Evolutionary conservation across 30 jellyfish, hydroid and myxozoan genomes (phyloP), one percentile per base, ranked within the genome.

Genomic region (Nemopilema nomurai): DNA sequence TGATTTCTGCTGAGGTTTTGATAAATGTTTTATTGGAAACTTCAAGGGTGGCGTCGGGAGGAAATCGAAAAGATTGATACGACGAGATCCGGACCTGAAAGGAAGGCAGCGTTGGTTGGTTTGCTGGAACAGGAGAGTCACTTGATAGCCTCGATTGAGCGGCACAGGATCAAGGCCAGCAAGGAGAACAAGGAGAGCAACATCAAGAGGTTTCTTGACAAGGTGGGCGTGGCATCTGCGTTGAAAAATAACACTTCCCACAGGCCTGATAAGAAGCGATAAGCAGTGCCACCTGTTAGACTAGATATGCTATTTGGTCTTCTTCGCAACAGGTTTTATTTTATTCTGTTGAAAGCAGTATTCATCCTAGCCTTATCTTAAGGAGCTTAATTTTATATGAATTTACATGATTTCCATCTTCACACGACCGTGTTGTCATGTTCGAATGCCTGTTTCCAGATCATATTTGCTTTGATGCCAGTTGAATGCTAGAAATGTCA

Each of bases 91-190:
- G 97, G 97, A 1, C 92, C 99, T 16, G 99, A 89, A 51, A 63
- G 97, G 73, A 94, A 94, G 76, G 99, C 99, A 65, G 99, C 99
- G 1, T 52, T 94, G 24, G 96, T 81, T 31, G 90, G 93, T 24
- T 69, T 94, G 20, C 74, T 94, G 71, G 97, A 94, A 30, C 99
- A 94, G 87, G 99, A 94, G 77, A 78, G 97, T 51, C 90, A 84
- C 57, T 72, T 94, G 79, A 94, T 94, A 24, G 95, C 91, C 30
- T 89, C 97, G 0, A 94, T 94, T 25, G 99, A 89, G 69, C 66
- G 93, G 64, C 99, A 94, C 30, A 88, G 96, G 24, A 73, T 89
- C 63, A 86, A 80, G 63, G 99, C 99, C 7, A 86, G 76, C 67
- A 70, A 79, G n/a, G 95, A 86, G 23, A 94, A 94, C 72, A 69